Evolutionary conservation across 53 echinoderm and acorn worm genomes (phyloP), one percentile per base, ranked within the genome.

Genomic region (Glandiceps talaboti): DNA sequence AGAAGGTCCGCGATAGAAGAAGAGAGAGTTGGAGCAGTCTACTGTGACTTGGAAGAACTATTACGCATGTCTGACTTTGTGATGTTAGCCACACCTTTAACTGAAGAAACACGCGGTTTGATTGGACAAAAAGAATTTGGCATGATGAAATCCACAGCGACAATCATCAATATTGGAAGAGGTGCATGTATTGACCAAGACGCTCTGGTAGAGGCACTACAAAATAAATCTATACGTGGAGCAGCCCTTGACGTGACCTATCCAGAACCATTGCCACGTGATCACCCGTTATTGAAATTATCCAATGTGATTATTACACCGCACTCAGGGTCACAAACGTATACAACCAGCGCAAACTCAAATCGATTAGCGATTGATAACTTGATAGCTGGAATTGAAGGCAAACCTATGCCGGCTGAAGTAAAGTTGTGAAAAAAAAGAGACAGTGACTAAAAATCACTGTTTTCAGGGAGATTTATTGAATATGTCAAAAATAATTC

Each of bases 81-180:
- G 14, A 76, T 91, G 10, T 27, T 91, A 1, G 32, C 76, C 1
- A 78, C 75, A 1, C 86, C 88, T 1, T 82, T 91, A 14, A 81
- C 88, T 10, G 1, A 32, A 74, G 77, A 76, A 30, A 91, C 91
- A 0, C 28, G 30, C 14, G 75, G 77, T 26, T 6, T 85, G 74
- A 83, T 91, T 28, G 78, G 83, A 27, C n/a, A 74, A 73, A 74
- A 76, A 27, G 81, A 85, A 27, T 33, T 91, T 0, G 73, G 74
- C 26, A 14, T 82, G 26, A 87, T 90, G 90, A 90, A 90, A 77
- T 33, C 90, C 14, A 73, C 82, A 27, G 73, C 90, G 0, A 83
- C 84, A n/a, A 27, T 90, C 0, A 31, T 90, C 29, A 90, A 87
- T 74, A 33, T 87, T n/a, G 76, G 85, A 0, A 85, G 90, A 82